Evolutionary conservation across 2,888 invertebrate species (phyloP), one percentile per base, ranked within the genome.

Genomic region (Pseudococcus viburni): DNA sequence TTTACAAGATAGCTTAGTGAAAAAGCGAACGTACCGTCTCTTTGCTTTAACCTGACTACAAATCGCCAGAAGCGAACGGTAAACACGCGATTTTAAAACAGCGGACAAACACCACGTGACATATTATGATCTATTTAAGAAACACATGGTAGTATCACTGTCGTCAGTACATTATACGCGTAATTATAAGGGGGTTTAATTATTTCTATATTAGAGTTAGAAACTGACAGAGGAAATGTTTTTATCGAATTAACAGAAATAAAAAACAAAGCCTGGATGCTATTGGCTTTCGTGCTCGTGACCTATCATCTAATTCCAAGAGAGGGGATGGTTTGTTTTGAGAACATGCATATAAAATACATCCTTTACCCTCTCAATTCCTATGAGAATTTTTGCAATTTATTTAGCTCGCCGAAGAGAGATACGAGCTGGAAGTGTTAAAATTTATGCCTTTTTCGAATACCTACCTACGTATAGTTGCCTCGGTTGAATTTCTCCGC

Each of bases 31-130:
- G 85, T 59, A 59, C 64, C 42, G 59, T 85, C 64, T 85, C 85
- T 85, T 85, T n/a, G 42, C 85, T n/a, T 85, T 85, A 85, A 85
- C 85, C 85, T 85, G 85, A 85, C 85, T 85, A 85, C 59, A 85
- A 85, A 85, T 59, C 85, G 85, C 85, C 85, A 85, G 59, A 42
- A 85, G 26, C 48, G 59, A 85, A 85, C 59, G 59, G 85, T 85
- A 85, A 85, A 85, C 85, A 85, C 85, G 85, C 85, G 85, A 85
- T 85, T 64, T 85, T 59, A 85, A 64, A 83, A 83, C 80, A 83
- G 80, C 80, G 80, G 80, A 83, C 80, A 83, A 85, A 85, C 85
- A 85, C 85, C 85, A 85, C 85, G 85, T 85, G 85, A 85, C 64
- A 85, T 64, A 39, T 85, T 85, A 85, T 85, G 85, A 85, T 85